Evolutionary conservation across 2,888 invertebrate genomes (phyloP), one percentile per base, ranked within the genome.

Genomic region (Drosophila affinis): DNA sequence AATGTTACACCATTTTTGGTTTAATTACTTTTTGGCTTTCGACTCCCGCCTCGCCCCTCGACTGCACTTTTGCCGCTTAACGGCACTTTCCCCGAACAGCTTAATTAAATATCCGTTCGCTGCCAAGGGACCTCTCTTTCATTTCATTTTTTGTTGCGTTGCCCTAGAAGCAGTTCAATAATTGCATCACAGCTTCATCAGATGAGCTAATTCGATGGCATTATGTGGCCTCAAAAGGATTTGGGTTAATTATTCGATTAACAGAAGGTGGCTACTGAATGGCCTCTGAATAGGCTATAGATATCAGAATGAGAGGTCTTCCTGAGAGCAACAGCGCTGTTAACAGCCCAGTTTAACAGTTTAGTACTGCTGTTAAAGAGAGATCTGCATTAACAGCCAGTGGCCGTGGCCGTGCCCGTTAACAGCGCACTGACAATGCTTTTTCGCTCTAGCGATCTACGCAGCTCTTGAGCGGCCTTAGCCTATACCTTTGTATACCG

Each of bases 1-100:
- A 82, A 82, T 82, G 81, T 80, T 80, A 76, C 82, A 85, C 76
- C 81, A 85, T 80, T 85, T 78, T 79, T 80, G 80, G 69, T 69
- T 73, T 82, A 82, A 82, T 82, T 82, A 82, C 82, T 78, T 80
- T 82, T 84, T 77, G 77, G 70, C 77, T 62, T 81, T 79, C 68
- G 72, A 67, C 61, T 62, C 57, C 27, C n/a, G 53, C 54, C 64
- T 49, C 62, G 54, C 32, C 24, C 32, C 44, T 27, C 14, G 39
- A 39, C 39, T 39, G 39, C 39, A 39, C 45, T 58, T 59, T 67
- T 56, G 47, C 57, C 53, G 62, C 29, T 7, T 29, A 29, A 29
- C 54, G 59, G 49, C 79, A 68, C 55, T 71, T 70, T 53, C 47
- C 18, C 24, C 39, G 39, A 69, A 60, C 48, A 59, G 74, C 69